Evolutionary conservation across 2,113 vertebrate species (phyloP).

Genomic region (Sinocyclocheilus grahami): DNA sequence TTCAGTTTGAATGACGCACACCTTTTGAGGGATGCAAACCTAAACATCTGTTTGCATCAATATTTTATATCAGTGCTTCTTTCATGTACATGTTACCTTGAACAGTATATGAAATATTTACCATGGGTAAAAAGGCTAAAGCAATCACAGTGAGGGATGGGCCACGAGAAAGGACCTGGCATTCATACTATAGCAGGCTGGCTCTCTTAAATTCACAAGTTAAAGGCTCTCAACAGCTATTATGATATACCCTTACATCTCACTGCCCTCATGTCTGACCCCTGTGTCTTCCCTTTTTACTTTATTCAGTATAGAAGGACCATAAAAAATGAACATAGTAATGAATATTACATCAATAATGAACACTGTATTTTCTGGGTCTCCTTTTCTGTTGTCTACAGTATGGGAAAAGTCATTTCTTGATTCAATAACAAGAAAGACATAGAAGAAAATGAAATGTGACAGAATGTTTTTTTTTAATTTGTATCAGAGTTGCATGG

Average conservation of each 20-base stretch:
- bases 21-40: slow-evolving; percentile 62
- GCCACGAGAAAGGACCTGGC: slow-evolving; percentile 45
- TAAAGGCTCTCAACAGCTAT: slow-evolving; percentile 41
- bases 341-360: slow-evolving; percentile 35
- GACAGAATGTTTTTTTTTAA: neutral
- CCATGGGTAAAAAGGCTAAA: slow-evolving; percentile 53
- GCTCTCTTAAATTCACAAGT: slow-evolving; percentile 37
- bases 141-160: slow-evolving; percentile 58
- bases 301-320: neutral
- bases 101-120: slow-evolving; percentile 73
- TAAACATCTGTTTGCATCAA: slow-evolving; percentile 72
- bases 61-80: slow-evolving; percentile 67
- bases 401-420: neutral
- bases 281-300: slow-evolving; percentile 41
- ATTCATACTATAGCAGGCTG: slow-evolving; percentile 30
- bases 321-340: slow-evolving; percentile 21
- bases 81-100: slow-evolving; percentile 60
- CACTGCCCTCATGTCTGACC: slow-evolving; percentile 49
- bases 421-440: slow-evolving; percentile 20
- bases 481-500: neutral
- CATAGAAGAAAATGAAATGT: slow-evolving; percentile 5
- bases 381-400: slow-evolving; percentile 21
- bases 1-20: slow-evolving; percentile 4
- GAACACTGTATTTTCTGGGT: neutral
- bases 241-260: slow-evolving; percentile 41